Percentiles rank a stretch among this genome's conserved stretches.
Conservation (phyloP, 2,113 vertebrate species). For the Trochalopteron elliotii region DNA sequence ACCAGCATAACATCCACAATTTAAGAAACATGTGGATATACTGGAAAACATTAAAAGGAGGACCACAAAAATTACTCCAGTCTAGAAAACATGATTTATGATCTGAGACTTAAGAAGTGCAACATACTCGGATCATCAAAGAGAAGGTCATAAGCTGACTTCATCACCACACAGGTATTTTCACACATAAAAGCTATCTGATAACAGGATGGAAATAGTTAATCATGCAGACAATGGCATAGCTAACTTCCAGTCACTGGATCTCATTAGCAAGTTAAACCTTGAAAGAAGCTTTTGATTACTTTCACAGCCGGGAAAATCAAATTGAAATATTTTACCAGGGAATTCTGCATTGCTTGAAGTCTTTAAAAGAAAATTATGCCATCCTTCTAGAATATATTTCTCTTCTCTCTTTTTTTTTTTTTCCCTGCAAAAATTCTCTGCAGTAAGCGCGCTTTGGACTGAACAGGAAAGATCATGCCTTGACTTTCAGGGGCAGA, state of each 20-base stretch:
- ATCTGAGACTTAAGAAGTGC: background rate
- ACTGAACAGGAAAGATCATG: background rate
- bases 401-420: background rate
- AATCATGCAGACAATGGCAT: slow-evolving; percentile 40
- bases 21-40: slow-evolving; percentile 3
- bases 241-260: slow-evolving; percentile 54
- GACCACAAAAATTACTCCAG: background rate
- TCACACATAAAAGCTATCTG: slow-evolving; percentile 9
- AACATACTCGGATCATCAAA: slow-evolving; percentile 21
- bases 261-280: slow-evolving; percentile 60
- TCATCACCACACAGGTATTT: slow-evolving; percentile 21
- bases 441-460: background rate
- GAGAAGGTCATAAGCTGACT: background rate
- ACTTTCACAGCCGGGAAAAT: slow-evolving; percentile 44
- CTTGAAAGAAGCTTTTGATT: slow-evolving; percentile 61
- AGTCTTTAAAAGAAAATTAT: slow-evolving; percentile 20
- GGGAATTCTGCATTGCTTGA: slow-evolving; percentile 4
- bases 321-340: slow-evolving; percentile 53
- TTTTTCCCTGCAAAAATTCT: background rate
- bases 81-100: slow-evolving; percentile 19
- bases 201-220: slow-evolving; percentile 52
- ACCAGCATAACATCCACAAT: background rate
- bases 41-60: background rate
- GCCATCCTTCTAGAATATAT: background rate
- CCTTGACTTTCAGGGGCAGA: background rate